These are phyloP conservation scores for Epirrhoe tristata DNA, from an alignment of 2,888 invertebrate genomes.

Conservation along the genomic window DNA sequence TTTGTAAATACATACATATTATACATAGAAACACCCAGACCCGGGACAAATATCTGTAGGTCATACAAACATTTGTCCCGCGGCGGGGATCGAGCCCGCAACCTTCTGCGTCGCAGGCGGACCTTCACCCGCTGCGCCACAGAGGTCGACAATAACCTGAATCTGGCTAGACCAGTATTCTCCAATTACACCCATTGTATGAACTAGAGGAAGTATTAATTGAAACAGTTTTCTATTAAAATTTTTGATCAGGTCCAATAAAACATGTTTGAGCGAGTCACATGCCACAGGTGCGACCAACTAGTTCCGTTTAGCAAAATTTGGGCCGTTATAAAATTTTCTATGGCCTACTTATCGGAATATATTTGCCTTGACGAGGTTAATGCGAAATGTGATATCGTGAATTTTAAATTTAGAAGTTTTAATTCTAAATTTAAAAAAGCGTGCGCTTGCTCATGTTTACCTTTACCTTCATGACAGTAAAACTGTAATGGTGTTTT, in stretches of 20 bases:
- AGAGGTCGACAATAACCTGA: too few relatives aligned
- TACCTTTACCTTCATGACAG: too few relatives aligned
- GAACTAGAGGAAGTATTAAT: slow-evolving; percentile 42
- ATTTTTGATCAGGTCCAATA: slow-evolving; percentile 54
- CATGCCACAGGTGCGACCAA: slow-evolving; percentile 72
- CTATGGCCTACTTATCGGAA: slow-evolving; percentile 67
- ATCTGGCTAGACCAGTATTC: background rate
- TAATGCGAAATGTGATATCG: slow-evolving; percentile 41
- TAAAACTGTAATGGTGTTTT: too few relatives aligned
- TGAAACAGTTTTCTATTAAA: slow-evolving; percentile 56
- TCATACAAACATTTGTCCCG: too few relatives aligned
- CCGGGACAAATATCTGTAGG: too few relatives aligned
- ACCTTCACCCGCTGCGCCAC: too few relatives aligned
- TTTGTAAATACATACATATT: too few relatives aligned
- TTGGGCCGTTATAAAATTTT: slow-evolving; percentile 75
- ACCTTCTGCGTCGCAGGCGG: too few relatives aligned
- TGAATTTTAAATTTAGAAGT: background rate
- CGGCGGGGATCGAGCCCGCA: too few relatives aligned
- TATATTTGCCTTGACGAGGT: slow-evolving; percentile 44
- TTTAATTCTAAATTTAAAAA: slow-evolving; percentile 9
- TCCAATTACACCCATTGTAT: slow-evolving; percentile 9
- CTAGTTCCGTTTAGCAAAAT: slow-evolving; percentile 66
- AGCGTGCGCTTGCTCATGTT: background rate
- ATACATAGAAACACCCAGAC: too few relatives aligned
- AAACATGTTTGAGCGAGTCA: slow-evolving; percentile 70